Conservation (phyloP, 2,113 vertebrate species). For the Microcebus ravelobensis region DNA sequence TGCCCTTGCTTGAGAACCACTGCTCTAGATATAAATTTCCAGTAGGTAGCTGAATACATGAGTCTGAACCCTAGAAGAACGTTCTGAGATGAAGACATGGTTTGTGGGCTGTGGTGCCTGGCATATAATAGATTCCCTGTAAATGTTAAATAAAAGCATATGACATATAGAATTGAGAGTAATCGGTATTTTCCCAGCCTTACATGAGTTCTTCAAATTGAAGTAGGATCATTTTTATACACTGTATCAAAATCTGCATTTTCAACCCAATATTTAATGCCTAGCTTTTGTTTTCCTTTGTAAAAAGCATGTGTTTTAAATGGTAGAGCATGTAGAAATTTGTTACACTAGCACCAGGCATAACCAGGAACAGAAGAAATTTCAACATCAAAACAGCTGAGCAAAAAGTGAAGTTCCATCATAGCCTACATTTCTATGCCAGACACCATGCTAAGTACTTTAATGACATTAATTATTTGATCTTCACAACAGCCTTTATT, state of each 20-base stretch:
- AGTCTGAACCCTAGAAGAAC: background rate
- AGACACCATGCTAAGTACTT: no score
- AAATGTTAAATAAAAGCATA: slow-evolving; percentile 1
- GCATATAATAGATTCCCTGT: background rate
- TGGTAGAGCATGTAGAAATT: background rate
- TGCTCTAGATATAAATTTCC: background rate
- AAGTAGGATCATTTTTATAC: background rate
- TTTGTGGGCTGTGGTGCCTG: background rate
- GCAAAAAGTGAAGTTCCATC: background rate
- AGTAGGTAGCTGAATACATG: background rate
- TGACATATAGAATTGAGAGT: background rate
- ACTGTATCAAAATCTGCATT: background rate
- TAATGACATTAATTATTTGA: no score
- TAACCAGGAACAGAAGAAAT: background rate
- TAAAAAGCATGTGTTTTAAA: background rate
- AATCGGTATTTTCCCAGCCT: background rate
- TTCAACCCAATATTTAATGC: background rate
- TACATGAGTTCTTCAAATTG: background rate
- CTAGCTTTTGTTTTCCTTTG: background rate
- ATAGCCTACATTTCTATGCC: no score
- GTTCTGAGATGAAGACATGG: background rate
- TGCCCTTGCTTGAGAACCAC: background rate
- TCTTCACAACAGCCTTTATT: no score
- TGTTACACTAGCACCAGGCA: background rate
- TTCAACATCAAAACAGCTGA: background rate